Base-by-base conservation (phyloP, 2,797 vertebrate genomes). In the Oreonectes daqikongensis region DNA sequence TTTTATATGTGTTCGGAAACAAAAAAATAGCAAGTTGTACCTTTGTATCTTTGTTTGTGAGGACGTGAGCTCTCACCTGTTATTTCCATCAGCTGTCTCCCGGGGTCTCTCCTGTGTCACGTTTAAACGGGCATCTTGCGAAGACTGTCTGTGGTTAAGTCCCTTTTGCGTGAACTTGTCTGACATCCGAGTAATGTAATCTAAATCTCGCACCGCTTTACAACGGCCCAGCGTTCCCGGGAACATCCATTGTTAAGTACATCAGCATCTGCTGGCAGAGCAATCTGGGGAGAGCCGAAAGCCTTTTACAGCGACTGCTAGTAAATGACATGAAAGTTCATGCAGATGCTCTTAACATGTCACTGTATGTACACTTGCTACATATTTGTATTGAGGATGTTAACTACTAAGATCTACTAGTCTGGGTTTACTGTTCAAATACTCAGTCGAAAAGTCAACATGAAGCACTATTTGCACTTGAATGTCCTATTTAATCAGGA, bases 181-280 rank as follows among this genome's bases (percentile, higher is more conserved):
- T 59, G 64, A 75, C 73, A 35, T 67, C 73, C 40, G 17, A 30
- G 50, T 59, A 75, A 75, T 67, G 52, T 35, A 67, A 75, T 75
- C 52, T 75, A 75, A 46, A 42, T 44, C 52, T 67, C 64, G 11
- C 11, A 59, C 64, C 20, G 48, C 38, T 44, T 26, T 0, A 44
- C 61, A 28, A 44, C 24, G 42, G 26, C 50, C 38, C 32, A 10
- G 22, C 9, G 4, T 30, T 52, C 20, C 64, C 18, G 72, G 55
- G 18, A 55, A 44, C 20, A 40, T 17, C 18, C 11, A 55, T n/a
- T 40, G 46, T 28, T 46, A 24, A 9, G 8, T 38, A 52, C 46
- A 40, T 28, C 60, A 63, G 28, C 9, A 5, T 48, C 60, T 35
- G 42, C 20, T 71, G 26, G 6, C 68, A 26, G 32, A 55, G 2